Base-by-base conservation (phyloP, 2,797 vertebrate genomes). In the Australoheros facetus region DNA sequence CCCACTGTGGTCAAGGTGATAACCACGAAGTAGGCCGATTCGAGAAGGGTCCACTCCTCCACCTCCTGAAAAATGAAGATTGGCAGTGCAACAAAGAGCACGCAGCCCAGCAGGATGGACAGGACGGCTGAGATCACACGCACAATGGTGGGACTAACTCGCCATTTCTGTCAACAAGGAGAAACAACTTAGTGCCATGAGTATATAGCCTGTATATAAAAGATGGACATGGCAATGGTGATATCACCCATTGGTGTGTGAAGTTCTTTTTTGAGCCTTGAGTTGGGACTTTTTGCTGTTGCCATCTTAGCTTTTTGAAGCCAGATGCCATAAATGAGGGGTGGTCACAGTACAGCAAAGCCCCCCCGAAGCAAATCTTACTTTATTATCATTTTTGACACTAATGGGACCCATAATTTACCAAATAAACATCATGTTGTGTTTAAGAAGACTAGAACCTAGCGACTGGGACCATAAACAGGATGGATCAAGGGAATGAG, bases 1-100 rank as follows among this genome's bases (percentile, higher is more conserved):
- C 97, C 97, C 73, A 98, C 96, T 0, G 97, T 98, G 69, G 97
- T 98, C 82, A 98, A 92, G 1, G 97, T 98, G 91, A 98, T 96
- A 62, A 98, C 94, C 56, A 98, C 97, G 69, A 97, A 98, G 91
- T 98, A 98, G 76, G 96, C 91, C 0, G 97, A 96, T 78, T 98
- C 96, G 74, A 98, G 92, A 4, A 96, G 77, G 23, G 77, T 89
- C 97, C 97, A 98, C 0, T 79, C 19, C 84, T 98, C 97, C 86
- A 97, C 93, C 42, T 93, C 62, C 80, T 96, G 92, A 93, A 98
- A 98, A 66, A 97, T 88, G 17, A 97, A 71, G 4, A 95, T 97
- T 2, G 97, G 97, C 73, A 97, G 85, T 1, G 96, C 95, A 8
- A 98, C 91, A 26, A 98, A 98, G 82, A 98, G 96, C 73, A 97